Evolutionary conservation across 2,797 vertebrate species (phyloP), one percentile per base, ranked within the genome.

Genomic region (Champsocephalus gunnari): DNA sequence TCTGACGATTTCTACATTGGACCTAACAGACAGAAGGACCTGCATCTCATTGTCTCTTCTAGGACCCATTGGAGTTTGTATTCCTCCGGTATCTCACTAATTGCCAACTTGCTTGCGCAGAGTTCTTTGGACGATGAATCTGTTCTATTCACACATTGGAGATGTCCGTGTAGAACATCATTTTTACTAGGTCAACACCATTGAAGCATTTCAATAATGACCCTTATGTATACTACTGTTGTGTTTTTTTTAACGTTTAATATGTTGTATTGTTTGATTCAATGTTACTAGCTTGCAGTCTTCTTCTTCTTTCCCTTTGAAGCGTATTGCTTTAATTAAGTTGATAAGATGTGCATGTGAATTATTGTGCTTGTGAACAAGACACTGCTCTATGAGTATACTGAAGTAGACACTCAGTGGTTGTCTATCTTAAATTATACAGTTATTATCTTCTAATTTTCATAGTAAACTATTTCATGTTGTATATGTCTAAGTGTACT

Each of bases 241-340:
- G 28, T 28, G 3, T 28, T 28, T 28, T 28, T 28, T 28, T 4
- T 28, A 38, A 38, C 43, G 24, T 41, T 56, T 2, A 5, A 21
- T 49, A 58, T 12, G 16, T 11, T 16, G 32, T 17, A 34, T 54
- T 61, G 9, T 45, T 19, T 41, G 19, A 45, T 34, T 24, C 56
- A 19, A 28, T 43, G 24, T 45, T 19, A 43, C 56, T 2, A 43
- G 56, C 34, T 54, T 11, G 5, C 3, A 4, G 6, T 49, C 8
- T 48, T 57, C 53, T 7, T 62, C 49, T 21, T 47, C 14, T 54
- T 7, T 34, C 24, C 50, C 38, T 71, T 51, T 62, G 50, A 53
- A 24, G 24, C 12, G 2, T 12, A 19, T 47, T 67, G 45, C 54
- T 50, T 12, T 32, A 12, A 45, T 44, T 17, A 11, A 21, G 12